A percentile compares a stretch with the other conserved stretches of the same genome.
Evolutionary conservation across 2,888 invertebrate genomes (phyloP).

Genomic region (Ennomos quercinarius): DNA sequence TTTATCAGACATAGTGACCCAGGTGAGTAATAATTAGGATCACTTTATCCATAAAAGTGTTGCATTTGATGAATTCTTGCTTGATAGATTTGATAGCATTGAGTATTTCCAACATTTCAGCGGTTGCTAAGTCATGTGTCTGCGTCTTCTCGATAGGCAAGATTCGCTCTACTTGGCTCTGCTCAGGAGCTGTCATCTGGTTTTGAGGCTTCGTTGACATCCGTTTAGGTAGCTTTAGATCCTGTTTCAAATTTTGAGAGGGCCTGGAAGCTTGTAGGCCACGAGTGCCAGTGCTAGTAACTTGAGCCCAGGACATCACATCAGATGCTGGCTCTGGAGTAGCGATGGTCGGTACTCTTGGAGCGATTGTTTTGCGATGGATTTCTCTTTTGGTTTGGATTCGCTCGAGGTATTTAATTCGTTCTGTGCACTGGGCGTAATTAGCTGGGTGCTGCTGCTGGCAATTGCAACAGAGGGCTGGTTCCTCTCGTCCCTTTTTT

Average conservation of each 20-base stretch:
- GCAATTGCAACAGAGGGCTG: slow-evolving; percentile 20
- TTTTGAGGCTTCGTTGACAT: background rate
- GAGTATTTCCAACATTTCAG: slow-evolving; percentile 6
- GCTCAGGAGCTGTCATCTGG: background rate
- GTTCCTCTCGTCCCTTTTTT: slow-evolving; percentile 8
- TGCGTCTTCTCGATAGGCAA: background rate
- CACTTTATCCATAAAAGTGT: too few relatives aligned
- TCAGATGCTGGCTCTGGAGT: background rate
- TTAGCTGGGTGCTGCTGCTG: slow-evolving; percentile 23
- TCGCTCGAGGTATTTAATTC: slow-evolving; percentile 15
- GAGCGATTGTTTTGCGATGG: background rate
- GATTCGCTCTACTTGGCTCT: background rate
- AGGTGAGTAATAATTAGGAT: slow-evolving; percentile 8
- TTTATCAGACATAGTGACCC: background rate
- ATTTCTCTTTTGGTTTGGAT: slow-evolving; percentile 5
- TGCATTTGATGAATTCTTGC: slow-evolving; percentile 6
- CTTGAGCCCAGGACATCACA: background rate
- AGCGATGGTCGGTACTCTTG: background rate
- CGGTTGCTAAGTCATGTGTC: slow-evolving; percentile 2
- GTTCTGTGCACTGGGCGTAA: slow-evolving; percentile 15
- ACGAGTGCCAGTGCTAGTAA: background rate
- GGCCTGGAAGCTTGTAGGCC: background rate
- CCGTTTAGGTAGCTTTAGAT: background rate
- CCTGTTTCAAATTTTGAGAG: background rate
- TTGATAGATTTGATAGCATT: background rate